phyloP scores from a whole-genome alignment of 2,113 vertebrate genomes.

The Lamprologus callipterus region DNA sequence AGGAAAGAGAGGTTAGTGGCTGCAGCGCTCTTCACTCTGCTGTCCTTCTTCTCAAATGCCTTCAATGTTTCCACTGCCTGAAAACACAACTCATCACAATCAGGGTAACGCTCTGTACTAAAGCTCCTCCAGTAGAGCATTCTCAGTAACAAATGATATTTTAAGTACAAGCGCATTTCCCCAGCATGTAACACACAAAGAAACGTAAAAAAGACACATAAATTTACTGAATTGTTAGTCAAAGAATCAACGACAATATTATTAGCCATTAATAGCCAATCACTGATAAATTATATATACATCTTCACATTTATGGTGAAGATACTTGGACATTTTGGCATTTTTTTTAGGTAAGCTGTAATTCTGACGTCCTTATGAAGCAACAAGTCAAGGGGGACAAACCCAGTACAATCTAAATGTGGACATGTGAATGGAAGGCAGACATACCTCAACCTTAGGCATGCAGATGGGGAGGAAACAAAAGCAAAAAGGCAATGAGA shows the following conservation, averaged over 20 bases:
- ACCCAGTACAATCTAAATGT: not conserved
- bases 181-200: not conserved
- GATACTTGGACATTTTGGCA: not conserved
- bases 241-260: not conserved
- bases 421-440: conserved; percentile 23
- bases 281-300: not conserved
- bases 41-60: conserved; percentile 95
- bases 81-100: not conserved
- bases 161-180: not conserved
- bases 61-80: conserved; percentile 93
- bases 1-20: conserved; percentile 95
- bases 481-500: conserved; percentile 59
- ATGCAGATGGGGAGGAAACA: conserved; percentile 58
- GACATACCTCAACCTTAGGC: conserved; percentile 75
- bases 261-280: not conserved
- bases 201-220: not conserved
- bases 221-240: not conserved
- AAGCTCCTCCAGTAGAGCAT: not conserved
- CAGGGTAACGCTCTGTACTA: not conserved
- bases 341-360: not conserved
- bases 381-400: not conserved
- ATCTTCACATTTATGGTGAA: not conserved
- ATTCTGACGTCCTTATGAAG: not conserved
- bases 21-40: conserved; percentile 91
- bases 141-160: not conserved